A percentile compares a stretch with the other conserved stretches of the same genome.
Evolutionary conservation across 2,113 vertebrate genomes (phyloP).

Genomic region (Pundamilia nyererei): DNA sequence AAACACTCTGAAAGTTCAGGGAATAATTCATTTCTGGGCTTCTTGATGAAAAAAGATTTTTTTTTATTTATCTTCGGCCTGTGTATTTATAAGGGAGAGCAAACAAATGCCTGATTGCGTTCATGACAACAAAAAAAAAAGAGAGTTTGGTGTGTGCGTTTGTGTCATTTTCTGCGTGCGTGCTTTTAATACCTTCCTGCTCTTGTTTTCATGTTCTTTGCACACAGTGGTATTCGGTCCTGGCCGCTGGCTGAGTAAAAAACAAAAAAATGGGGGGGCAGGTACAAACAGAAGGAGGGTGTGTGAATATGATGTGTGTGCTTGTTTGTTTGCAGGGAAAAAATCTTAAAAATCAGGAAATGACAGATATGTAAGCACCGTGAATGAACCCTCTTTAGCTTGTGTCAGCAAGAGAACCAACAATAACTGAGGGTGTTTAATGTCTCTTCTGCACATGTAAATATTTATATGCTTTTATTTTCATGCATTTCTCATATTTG

Average conservation of each 20-base stretch:
- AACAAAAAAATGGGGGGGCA: neutral
- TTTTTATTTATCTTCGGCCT: neutral
- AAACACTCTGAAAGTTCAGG: conserved; percentile 18
- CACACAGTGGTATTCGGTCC: conserved; percentile 24
- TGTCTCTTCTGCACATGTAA: neutral
- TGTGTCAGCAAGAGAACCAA: neutral
- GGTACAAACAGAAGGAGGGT: conserved; percentile 20
- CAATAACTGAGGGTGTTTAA: neutral
- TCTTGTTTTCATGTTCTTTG: conserved; percentile 5
- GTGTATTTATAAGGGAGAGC: conserved; percentile 4
- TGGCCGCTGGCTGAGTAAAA: conserved; percentile 30
- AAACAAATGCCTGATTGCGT: neutral
- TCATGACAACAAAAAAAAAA: neutral
- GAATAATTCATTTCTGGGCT: conserved; percentile 36
- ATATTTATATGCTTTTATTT: neutral
- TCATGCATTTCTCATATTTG: neutral
- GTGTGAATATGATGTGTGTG: conserved; percentile 7
- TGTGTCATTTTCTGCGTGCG: neutral
- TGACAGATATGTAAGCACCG: neutral
- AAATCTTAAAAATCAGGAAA: neutral
- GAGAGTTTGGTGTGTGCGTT: neutral
- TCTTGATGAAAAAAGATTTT: conserved; percentile 11
- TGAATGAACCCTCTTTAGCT: neutral
- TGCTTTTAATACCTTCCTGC: conserved; percentile 10
- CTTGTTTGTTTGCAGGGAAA: neutral